phyloP scores from a whole-genome alignment of 2,888 invertebrate species.

The Leucoptera coffeella region DNA sequence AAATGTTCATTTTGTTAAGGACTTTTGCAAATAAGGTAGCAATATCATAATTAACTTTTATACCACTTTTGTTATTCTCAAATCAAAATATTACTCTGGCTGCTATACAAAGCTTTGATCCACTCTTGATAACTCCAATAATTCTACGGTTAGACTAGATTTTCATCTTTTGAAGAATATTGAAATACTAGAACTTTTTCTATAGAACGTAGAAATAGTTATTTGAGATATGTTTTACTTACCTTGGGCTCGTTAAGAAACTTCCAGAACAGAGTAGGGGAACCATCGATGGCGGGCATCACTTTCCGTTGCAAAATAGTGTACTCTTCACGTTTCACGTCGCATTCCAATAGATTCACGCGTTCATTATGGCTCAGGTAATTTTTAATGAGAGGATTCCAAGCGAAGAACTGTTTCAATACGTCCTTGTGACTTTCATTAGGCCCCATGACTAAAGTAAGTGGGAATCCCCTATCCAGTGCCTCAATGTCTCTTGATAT shows the following conservation, averaged over 20 bases:
- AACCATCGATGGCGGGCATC: constrained; percentile 21
- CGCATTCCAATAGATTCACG: constrained; percentile 17
- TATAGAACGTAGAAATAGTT: too few species aligned
- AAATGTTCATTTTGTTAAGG: too few species aligned
- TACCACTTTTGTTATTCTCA: too few species aligned
- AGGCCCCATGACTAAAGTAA: constrained; percentile 26
- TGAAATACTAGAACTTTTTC: too few species aligned
- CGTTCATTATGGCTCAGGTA: constrained; percentile 18
- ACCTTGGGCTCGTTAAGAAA: constrained; percentile 32
- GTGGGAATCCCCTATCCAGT: constrained; percentile 27
- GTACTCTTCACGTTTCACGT: constrained; percentile 20
- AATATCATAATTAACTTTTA: too few species aligned
- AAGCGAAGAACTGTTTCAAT: constrained; percentile 19
- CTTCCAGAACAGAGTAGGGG: constrained; percentile 23
- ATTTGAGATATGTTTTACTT: constrained; percentile 6
- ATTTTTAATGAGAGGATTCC: constrained; percentile 13
- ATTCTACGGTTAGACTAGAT: too few species aligned
- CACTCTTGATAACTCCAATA: too few species aligned
- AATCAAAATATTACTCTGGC: too few species aligned
- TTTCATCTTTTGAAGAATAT: neutral
- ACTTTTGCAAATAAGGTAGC: too few species aligned
- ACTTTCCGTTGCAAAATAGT: constrained; percentile 28
- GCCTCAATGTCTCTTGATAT: neutral
- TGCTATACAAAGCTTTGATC: too few species aligned
- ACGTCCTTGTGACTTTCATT: constrained; percentile 23